phyloP scores from a whole-genome alignment of 2,797 vertebrate genomes.

The Ispidina lecontei region DNA sequence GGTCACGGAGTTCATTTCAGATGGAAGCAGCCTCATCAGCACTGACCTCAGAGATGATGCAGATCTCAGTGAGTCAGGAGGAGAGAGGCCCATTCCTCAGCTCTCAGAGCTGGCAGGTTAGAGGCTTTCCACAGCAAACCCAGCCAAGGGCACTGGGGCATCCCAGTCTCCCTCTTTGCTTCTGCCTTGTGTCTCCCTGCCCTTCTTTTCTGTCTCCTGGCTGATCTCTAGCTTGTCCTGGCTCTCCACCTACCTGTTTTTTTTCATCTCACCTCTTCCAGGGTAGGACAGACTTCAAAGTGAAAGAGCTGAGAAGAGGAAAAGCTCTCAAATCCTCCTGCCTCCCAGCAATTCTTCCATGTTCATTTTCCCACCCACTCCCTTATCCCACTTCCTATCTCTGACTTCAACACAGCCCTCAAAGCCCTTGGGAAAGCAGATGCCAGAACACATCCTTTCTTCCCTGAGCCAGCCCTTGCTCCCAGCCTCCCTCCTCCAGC shows the following conservation, averaged over 20 bases:
- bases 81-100: not conserved
- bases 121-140: not conserved
- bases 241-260: accelerated
- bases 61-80: not conserved
- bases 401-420: not conserved
- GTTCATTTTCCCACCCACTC: slow-evolving; percentile 27
- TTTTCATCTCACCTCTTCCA: slow-evolving; percentile 1
- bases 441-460: not conserved
- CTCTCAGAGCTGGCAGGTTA: not conserved
- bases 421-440: not conserved
- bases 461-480: not conserved
- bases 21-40: not conserved
- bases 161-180: not conserved
- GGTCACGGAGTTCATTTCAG: not conserved
- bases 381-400: slow-evolving; percentile 26
- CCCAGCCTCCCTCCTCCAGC: not conserved
- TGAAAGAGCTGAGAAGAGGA: not conserved
- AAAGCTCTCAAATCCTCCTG: not conserved
- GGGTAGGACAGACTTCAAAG: slow-evolving; percentile 19
- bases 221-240: not conserved
- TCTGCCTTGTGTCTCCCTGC: not conserved
- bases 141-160: not conserved
- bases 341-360: not conserved
- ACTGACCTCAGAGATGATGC: not conserved
- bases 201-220: not conserved